Conservation (phyloP, 1,140 invertebrate species). For the Laodelphax striatellus region DNA sequence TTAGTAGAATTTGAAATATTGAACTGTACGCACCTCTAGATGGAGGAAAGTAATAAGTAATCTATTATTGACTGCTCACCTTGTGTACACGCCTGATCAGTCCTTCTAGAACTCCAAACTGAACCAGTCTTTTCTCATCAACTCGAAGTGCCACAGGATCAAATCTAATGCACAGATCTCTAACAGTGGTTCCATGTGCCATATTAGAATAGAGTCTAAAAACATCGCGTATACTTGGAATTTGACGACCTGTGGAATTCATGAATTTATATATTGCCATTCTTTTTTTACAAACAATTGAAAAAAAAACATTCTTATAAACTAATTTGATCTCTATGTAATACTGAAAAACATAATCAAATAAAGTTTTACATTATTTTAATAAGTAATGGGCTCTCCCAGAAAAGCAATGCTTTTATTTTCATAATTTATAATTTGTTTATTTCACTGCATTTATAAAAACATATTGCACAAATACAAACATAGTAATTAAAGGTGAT, state of each 20-base stretch:
- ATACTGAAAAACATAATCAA: too few relatives aligned
- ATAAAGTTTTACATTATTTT: too few relatives aligned
- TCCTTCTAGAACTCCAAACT: slow-evolving; percentile 80
- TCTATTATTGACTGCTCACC: slow-evolving; percentile 28
- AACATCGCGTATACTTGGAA: slow-evolving; percentile 59
- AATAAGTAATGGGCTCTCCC: too few relatives aligned
- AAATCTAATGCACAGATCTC: slow-evolving; percentile 68
- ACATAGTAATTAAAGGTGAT: too few relatives aligned
- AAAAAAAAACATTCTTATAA: too few relatives aligned
- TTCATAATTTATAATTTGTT: too few relatives aligned
- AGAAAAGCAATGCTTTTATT: too few relatives aligned
- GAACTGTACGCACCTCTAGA: too few relatives aligned
- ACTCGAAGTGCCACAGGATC: slow-evolving; percentile 62
- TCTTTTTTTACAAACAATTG: too few relatives aligned
- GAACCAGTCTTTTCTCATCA: slow-evolving; percentile 76
- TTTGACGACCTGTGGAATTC: slow-evolving; percentile 34
- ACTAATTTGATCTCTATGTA: too few relatives aligned
- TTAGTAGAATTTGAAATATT: neutral
- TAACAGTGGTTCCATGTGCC: slow-evolving; percentile 73
- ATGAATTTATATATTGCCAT: neutral
- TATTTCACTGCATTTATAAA: too few relatives aligned
- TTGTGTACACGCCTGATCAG: slow-evolving; percentile 75
- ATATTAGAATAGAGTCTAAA: slow-evolving; percentile 71
- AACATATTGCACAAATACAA: too few relatives aligned
- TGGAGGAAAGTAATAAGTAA: neutral